Base-by-base conservation (phyloP, 2,888 invertebrate genomes). In the Xestia c-nigrum region DNA sequence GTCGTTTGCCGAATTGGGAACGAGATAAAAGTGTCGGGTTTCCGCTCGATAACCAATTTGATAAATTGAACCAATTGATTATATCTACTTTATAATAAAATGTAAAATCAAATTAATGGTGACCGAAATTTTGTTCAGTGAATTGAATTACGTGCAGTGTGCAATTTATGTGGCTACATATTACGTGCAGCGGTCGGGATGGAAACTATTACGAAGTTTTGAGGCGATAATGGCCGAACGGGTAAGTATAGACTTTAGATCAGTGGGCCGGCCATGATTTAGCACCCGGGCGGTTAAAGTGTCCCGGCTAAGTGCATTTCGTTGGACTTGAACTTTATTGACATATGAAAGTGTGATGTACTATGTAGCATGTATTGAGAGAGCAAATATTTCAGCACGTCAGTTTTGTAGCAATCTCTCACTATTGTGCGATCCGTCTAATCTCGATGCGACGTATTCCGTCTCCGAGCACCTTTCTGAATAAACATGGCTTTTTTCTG, bases 111-210 rank as follows among this genome's bases (percentile, higher is more conserved):
- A 84, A 78, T 84, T 83, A 84, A 78, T 59, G n/a, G 66, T 72
- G 84, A 74, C 86, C 80, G 64, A 86, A 86, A 84, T 74, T 85
- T 78, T 74, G 83, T 84, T 84, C 86, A 69, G 61, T 63, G 63
- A 83, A 72, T 83, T 83, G 83, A 84, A 83, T 86, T 74, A 66
- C 59, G 84, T 84, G 72, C 83, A 78, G 74, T 61, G 83, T 82
- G 86, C 84, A 84, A 84, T 84, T 84, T 84, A 84, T 86, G 84
- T 84, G 86, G 86, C 72, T 79, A 84, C 86, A 84, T 86, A 84
- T 84, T 86, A 84, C 83, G 83, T 86, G 83, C 84, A 66, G 59
- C 74, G 84, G 86, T 84, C 84, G 43, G 83, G 74, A 78, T 59
- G 72, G 86, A 84, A 84, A 84, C 86, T 84, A 86, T 84, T 86